These are phyloP conservation scores for Rotaria macrura DNA, from an alignment of 2,888 invertebrate genomes.

Conservation along the genomic window DNA sequence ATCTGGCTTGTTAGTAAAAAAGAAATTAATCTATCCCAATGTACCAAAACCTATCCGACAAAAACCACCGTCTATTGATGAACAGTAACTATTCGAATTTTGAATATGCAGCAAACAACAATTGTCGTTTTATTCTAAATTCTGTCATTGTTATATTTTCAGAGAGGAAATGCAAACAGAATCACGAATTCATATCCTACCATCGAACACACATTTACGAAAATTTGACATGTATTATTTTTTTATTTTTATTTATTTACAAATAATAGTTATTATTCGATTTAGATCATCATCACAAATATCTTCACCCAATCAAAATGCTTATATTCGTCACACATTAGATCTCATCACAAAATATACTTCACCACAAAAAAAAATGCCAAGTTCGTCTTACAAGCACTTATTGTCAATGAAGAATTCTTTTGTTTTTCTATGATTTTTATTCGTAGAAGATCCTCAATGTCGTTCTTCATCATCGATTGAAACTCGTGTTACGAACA, in stretches of 20 bases:
- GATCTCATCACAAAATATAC: neutral
- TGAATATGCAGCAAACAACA: too few relatives aligned
- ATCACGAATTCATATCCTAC: neutral
- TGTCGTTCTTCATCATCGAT: neutral
- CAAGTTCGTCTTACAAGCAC: too few relatives aligned
- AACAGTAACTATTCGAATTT: neutral
- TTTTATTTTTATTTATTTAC: too few relatives aligned
- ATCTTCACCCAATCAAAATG: neutral
- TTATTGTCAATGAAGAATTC: too few relatives aligned
- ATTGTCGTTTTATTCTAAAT: neutral
- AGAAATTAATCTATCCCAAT: neutral
- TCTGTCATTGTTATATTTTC: neutral
- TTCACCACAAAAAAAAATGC: neutral
- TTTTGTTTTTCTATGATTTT: neutral
- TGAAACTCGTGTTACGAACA: neutral
- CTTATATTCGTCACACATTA: neutral
- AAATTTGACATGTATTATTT: neutral
- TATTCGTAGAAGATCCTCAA: neutral
- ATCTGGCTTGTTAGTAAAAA: neutral
- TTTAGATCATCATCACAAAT: neutral
- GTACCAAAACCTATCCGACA: neutral
- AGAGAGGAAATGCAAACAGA: neutral
- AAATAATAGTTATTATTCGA: too few relatives aligned
- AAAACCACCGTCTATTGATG: neutral
- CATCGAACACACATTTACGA: neutral